Conservation (phyloP, 2,797 vertebrate species). For the Mionectes olivaceus region DNA sequence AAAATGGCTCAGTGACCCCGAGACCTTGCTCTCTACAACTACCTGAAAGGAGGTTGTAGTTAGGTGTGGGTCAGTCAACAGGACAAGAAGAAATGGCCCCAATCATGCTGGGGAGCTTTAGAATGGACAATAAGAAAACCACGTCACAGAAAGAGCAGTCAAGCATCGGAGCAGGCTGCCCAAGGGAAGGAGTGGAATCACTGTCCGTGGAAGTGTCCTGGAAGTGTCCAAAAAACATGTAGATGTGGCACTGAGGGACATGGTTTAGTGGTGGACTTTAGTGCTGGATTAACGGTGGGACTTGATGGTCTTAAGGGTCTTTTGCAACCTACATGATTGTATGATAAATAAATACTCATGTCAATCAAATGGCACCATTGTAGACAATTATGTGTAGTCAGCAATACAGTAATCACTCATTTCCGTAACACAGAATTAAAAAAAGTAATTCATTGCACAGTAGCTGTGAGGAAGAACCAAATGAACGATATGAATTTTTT, state of each 20-base stretch:
- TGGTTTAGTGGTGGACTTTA: background rate
- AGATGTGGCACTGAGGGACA: background rate
- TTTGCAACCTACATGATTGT: background rate
- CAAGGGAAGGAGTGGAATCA: background rate
- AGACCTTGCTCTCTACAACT: background rate
- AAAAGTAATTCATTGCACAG: background rate
- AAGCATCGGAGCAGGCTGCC: background rate
- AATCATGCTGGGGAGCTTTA: background rate
- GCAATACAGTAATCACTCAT: background rate
- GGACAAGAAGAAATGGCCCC: background rate
- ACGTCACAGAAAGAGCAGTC: background rate
- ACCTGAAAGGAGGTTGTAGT: background rate
- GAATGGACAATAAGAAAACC: background rate
- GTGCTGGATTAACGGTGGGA: background rate
- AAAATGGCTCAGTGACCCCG: background rate
- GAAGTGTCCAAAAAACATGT: background rate
- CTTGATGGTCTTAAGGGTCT: background rate
- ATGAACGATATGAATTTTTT: background rate
- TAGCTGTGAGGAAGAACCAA: background rate
- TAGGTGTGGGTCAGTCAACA: rapidly evolving
- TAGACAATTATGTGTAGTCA: background rate
- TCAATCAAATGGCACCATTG: background rate
- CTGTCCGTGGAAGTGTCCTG: too few species aligned
- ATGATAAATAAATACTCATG: background rate
- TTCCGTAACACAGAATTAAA: background rate